Percentiles rank a stretch among this genome's conserved stretches.
Evolutionary conservation across 2,888 invertebrate species (phyloP).

Genomic region (Lordiphosa andalusiaca): DNA sequence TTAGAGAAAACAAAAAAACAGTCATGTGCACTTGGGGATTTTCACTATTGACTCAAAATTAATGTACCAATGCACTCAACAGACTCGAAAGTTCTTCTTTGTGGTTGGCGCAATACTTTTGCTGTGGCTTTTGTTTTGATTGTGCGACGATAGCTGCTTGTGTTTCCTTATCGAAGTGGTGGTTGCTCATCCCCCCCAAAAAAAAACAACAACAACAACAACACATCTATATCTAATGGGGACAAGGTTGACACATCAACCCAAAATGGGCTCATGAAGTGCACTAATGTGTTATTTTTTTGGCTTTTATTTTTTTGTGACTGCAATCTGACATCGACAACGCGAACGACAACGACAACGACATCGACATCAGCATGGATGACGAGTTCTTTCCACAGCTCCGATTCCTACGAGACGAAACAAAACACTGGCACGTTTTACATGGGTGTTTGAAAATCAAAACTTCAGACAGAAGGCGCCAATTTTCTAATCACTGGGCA

Average conservation of each 20-base stretch:
- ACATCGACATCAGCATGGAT: constrained; percentile 6
- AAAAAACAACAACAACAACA: no score
- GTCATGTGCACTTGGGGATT: constrained; percentile 66
- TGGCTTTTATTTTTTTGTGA: not conserved
- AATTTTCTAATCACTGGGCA: not conserved
- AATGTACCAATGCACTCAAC: constrained; percentile 47
- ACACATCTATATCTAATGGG: constrained; percentile 49
- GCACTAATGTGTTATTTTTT: constrained; percentile 32
- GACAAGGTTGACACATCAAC: constrained; percentile 61
- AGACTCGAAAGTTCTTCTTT: constrained; percentile 11
- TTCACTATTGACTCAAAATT: constrained; percentile 18
- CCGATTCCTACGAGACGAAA: constrained; percentile 32
- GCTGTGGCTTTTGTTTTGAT: constrained; percentile 52
- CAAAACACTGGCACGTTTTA: constrained; percentile 17
- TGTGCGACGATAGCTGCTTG: constrained; percentile 55
- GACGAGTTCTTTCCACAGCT: constrained; percentile 9
- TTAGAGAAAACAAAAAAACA: not conserved
- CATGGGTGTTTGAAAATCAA: constrained; percentile 27
- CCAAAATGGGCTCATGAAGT: constrained; percentile 40
- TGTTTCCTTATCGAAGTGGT: constrained; percentile 54
- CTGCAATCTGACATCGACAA: constrained; percentile 23
- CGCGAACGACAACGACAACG: constrained; percentile 1
- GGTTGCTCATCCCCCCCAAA: constrained; percentile 46
- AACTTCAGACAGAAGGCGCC: constrained; percentile 46
- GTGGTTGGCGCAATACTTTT: constrained; percentile 21